These are phyloP conservation scores for Xiphophorus hellerii DNA, from an alignment of 2,113 vertebrate species.

Conservation along the genomic window DNA sequence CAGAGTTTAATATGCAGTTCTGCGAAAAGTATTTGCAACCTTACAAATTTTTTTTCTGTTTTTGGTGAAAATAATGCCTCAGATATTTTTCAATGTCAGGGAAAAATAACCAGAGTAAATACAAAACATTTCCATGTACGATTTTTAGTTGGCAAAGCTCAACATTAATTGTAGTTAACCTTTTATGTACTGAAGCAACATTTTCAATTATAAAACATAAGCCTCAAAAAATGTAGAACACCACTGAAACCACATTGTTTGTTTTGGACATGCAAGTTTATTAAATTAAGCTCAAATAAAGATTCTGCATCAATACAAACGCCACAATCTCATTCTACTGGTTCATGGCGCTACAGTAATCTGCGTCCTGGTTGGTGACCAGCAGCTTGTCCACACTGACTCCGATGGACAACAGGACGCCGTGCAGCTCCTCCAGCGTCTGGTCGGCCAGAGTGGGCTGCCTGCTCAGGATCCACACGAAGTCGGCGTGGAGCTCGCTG, in stretches of 20 bases:
- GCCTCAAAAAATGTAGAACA: background rate
- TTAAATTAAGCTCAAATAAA: conserved; percentile 20
- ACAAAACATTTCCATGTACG: no score
- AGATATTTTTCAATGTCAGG: no score
- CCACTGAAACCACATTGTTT: background rate
- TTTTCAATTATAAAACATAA: no score
- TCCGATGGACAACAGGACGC: conserved; percentile 76
- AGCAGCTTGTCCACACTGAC: conserved; percentile 77
- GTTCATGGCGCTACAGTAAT: conserved; percentile 72
- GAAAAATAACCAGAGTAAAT: no score
- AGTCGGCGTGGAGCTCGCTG: conserved; percentile 77
- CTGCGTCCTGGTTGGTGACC: conserved; percentile 74
- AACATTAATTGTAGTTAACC: no score
- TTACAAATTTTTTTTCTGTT: no score
- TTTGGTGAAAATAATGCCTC: no score
- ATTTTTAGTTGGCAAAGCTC: no score
- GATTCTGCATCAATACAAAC: background rate
- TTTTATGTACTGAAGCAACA: no score
- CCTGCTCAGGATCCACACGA: conserved; percentile 86
- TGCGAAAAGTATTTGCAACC: no score
- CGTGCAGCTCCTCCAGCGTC: conserved; percentile 78
- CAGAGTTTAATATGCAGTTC: no score
- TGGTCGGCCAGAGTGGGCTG: conserved; percentile 66
- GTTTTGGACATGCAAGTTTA: conserved; percentile 23
- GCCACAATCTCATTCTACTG: conserved; percentile 16